Percentiles rank a stretch among this genome's conserved stretches.
Evolutionary conservation across 2,113 vertebrate species (phyloP).

Genomic region (Odocoileus hemionus): DNA sequence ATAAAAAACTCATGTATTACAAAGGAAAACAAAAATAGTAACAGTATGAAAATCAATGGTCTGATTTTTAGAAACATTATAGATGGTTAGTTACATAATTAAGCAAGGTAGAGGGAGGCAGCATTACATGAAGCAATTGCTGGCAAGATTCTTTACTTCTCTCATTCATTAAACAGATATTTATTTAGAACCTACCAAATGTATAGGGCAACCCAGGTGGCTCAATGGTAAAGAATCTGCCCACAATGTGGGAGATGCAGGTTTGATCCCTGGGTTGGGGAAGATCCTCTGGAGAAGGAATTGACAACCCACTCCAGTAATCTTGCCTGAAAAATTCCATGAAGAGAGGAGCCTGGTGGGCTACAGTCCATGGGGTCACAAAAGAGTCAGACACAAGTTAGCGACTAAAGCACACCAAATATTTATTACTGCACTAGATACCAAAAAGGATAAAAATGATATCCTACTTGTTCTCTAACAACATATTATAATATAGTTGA

Average conservation of each 20-base stretch:
- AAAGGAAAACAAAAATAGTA: constrained; percentile 20
- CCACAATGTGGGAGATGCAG: not conserved
- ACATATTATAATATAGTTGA: not conserved
- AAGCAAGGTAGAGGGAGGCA: not conserved
- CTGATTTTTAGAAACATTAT: constrained; percentile 20
- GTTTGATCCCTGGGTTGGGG: not conserved
- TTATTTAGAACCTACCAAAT: not conserved
- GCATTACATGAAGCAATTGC: not conserved
- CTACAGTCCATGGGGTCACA: not conserved
- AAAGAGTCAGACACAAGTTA: not conserved
- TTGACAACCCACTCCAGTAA: not conserved
- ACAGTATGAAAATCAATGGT: not conserved
- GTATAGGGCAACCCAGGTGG: not conserved
- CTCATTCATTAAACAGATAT: not conserved
- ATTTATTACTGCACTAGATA: not conserved
- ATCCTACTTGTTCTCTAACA: not conserved
- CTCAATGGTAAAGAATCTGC: not conserved
- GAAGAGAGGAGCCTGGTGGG: not conserved
- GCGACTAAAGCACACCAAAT: not conserved
- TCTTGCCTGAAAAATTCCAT: not conserved
- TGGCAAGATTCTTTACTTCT: not conserved
- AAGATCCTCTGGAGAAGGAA: not conserved
- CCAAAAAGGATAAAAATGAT: constrained; percentile 4
- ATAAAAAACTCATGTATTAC: not conserved
- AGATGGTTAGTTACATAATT: not conserved